Evolutionary conservation across 2,888 invertebrate genomes (phyloP).

Genomic region (Cantharis rustica): DNA sequence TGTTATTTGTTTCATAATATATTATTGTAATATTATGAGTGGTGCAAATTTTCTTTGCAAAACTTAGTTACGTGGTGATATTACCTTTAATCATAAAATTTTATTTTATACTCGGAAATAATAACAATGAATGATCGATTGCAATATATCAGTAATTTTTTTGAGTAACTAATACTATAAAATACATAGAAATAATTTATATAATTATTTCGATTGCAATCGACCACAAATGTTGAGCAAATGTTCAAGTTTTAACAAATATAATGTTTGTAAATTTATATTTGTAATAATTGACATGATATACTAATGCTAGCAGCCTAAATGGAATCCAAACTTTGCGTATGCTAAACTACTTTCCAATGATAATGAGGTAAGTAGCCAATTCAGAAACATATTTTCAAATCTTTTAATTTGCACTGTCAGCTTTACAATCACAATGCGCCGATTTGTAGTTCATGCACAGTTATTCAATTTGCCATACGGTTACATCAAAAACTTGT

Average conservation of each 20-base stretch:
- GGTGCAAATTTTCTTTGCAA: background rate
- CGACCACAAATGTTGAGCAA: background rate
- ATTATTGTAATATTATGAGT: no score
- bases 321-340: constrained; percentile 62
- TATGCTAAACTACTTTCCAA: constrained; percentile 61
- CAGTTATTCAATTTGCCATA: background rate
- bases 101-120: background rate
- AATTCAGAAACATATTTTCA: background rate
- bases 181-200: background rate
- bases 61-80: background rate
- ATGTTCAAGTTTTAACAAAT: background rate
- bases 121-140: background rate
- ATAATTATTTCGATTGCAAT: background rate
- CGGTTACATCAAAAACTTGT: background rate
- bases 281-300: constrained; percentile 11
- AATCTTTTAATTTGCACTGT: background rate
- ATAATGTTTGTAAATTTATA: background rate
- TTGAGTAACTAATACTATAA: no score
- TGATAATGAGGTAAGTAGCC: constrained; percentile 35
- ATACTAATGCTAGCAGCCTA: constrained; percentile 48
- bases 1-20: no score
- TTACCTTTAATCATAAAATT: background rate
- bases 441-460: constrained; percentile 27
- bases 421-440: constrained; percentile 11
- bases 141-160: background rate